These are phyloP conservation scores for Bathybates hornii DNA, from an alignment of 2,113 vertebrate genomes.

Conservation along the genomic window DNA sequence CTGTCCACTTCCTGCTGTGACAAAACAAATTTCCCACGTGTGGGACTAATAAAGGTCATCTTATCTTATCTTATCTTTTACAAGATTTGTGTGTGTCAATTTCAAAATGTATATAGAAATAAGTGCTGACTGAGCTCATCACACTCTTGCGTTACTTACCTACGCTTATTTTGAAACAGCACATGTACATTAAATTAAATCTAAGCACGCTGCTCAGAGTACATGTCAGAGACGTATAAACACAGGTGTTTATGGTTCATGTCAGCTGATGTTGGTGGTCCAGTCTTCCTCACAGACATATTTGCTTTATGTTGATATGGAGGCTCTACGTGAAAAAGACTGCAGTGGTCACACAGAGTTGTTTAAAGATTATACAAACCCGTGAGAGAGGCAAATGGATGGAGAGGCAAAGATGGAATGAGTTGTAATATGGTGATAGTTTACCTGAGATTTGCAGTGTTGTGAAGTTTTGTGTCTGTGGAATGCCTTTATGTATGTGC, in stretches of 20 bases:
- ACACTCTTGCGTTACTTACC: neutral
- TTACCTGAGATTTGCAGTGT: neutral
- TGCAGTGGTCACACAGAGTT: neutral
- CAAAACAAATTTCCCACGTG: too few relatives aligned
- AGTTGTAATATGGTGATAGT: slow-evolving; percentile 17
- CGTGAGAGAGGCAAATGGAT: neutral
- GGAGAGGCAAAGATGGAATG: neutral
- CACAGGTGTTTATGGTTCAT: neutral
- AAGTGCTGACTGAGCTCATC: neutral
- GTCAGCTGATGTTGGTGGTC: slow-evolving; percentile 28
- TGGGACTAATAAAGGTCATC: too few relatives aligned
- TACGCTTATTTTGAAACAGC: neutral
- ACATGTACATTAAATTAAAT: neutral
- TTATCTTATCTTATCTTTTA: neutral
- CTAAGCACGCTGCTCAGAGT: neutral
- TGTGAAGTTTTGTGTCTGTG: neutral
- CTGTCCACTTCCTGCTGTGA: too few relatives aligned
- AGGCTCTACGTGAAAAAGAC: neutral
- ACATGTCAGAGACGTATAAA: neutral
- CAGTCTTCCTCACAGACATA: neutral
- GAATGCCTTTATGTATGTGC: slow-evolving; percentile 24
- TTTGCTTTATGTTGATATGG: neutral
- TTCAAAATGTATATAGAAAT: neutral
- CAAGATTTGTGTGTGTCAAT: neutral
- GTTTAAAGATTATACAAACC: neutral